A percentile compares a stretch with the other conserved stretches of the same genome.
Evolutionary conservation across 2,797 vertebrate genomes (phyloP).

Genomic region (Euthynnus affinis): DNA sequence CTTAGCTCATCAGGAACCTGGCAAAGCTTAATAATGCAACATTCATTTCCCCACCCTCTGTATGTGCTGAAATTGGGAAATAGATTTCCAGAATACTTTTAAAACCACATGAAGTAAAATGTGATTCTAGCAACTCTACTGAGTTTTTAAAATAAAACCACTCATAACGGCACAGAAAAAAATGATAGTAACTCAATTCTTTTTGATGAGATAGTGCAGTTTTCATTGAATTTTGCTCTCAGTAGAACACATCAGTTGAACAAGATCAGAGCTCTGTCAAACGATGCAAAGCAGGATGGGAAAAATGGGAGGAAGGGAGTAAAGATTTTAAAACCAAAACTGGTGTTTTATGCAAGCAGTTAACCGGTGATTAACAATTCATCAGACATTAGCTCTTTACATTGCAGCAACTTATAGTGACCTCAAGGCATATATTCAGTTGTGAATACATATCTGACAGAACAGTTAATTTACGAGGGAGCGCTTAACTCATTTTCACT

Average conservation of each 20-base stretch:
- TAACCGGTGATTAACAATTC: conserved; percentile 45
- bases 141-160: conserved; percentile 71
- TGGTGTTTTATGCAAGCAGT: conserved; percentile 46
- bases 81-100: conserved; percentile 82
- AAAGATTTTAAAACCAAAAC: conserved; percentile 35
- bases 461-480: conserved; percentile 50
- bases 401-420: conserved; percentile 52
- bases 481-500: conserved; percentile 36
- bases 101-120: conserved; percentile 79
- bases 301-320: conserved; percentile 15
- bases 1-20: conserved; percentile 83
- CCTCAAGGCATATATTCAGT: conserved; percentile 50
- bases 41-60: conserved; percentile 80
- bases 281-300: conserved; percentile 54
- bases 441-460: conserved; percentile 54
- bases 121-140: conserved; percentile 75
- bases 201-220: conserved; percentile 83
- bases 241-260: conserved; percentile 78
- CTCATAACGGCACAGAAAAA: conserved; percentile 60
- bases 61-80: conserved; percentile 83
- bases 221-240: conserved; percentile 79
- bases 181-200: conserved; percentile 64
- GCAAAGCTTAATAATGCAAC: conserved; percentile 83
- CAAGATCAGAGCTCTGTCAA: conserved; percentile 83
- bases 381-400: conserved; percentile 47